phyloP scores from a whole-genome alignment of 2,113 vertebrate species.

The Athene cunicularia region DNA sequence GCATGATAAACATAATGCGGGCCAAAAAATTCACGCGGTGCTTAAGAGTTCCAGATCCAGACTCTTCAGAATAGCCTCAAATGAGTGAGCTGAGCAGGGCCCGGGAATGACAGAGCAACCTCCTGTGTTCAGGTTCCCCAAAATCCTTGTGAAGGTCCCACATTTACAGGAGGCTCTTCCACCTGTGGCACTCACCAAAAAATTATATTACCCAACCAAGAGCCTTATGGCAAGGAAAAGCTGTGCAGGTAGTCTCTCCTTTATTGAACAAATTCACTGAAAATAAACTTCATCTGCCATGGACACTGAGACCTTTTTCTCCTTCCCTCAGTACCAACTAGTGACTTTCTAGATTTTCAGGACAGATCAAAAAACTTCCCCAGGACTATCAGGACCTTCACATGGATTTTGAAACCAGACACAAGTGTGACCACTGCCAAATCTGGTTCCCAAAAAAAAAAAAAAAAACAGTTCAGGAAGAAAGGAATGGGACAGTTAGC shows the following conservation, averaged over 20 bases:
- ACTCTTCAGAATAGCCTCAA: not conserved
- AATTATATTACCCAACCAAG: not conserved
- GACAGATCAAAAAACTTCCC: not conserved
- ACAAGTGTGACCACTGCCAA: not conserved
- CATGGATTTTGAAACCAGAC: not conserved
- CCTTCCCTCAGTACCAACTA: not conserved
- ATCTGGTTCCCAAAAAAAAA: not conserved
- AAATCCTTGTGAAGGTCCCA: not conserved
- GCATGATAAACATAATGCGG: rapidly evolving
- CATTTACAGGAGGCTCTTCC: not conserved
- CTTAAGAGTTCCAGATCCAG: not conserved
- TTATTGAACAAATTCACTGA: not conserved
- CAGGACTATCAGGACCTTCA: not conserved
- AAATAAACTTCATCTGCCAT: not conserved
- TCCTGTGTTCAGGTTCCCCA: not conserved
- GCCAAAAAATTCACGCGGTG: not conserved
- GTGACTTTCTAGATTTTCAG: not conserved
- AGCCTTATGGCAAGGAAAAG: not conserved
- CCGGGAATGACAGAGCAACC: not conserved
- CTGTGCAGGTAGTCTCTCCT: not conserved
- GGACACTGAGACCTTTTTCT: rapidly evolving
- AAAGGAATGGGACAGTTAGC: not conserved
- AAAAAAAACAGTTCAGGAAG: not conserved
- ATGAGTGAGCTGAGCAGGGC: not conserved
- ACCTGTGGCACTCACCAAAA: not conserved